These are phyloP conservation scores for Colletes gigas DNA, from an alignment of 1,140 invertebrate genomes.

Conservation along the genomic window DNA sequence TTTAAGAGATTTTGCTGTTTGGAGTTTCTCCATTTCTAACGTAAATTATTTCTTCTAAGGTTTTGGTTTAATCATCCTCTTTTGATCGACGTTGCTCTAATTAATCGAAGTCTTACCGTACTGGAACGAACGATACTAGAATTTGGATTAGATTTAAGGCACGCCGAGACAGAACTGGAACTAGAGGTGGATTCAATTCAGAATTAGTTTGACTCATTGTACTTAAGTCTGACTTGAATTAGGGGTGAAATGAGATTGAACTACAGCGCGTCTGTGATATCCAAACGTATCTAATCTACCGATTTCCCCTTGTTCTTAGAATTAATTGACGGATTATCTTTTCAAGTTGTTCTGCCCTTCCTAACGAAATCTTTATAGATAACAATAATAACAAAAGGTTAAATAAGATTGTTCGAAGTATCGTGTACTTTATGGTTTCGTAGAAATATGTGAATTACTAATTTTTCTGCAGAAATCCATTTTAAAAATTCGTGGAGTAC, in stretches of 20 bases:
- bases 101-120: no score
- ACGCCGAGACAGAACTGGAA: not conserved
- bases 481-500: no score
- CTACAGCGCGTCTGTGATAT: not conserved
- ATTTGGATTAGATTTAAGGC: slow-evolving; percentile 14
- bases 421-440: no score
- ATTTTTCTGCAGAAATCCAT: no score
- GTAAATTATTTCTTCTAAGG: no score
- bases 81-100: no score
- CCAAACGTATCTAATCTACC: not conserved
- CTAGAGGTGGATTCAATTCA: not conserved
- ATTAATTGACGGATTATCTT: slow-evolving; percentile 5
- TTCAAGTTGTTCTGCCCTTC: not conserved
- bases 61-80: no score
- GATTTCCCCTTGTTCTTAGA: not conserved
- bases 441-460: no score
- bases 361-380: not conserved
- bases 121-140: not conserved
- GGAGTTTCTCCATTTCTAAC: no score
- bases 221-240: not conserved
- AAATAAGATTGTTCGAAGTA: no score
- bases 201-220: not conserved
- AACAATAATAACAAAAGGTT: not conserved
- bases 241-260: slow-evolving; percentile 5
- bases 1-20: no score